Base-by-base conservation (phyloP, 1,140 invertebrate genomes). In the Brachionus plicatilis region DNA sequence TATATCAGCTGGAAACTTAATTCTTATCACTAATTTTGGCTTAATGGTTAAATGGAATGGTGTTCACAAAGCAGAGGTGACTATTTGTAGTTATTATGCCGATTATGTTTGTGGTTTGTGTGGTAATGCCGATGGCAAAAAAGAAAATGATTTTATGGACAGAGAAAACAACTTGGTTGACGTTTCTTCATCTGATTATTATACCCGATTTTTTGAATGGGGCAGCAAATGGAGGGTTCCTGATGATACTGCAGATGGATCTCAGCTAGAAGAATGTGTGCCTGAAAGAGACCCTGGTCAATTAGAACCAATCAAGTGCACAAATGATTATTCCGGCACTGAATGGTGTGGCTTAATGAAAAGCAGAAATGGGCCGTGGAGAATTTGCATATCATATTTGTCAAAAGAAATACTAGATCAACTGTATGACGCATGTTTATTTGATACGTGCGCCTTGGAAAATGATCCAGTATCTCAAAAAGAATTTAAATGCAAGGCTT, bases 21-120 rank as follows among this genome's bases (percentile, higher is more conserved):
- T 82, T 14, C 66, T 82, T 27, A 45, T 9, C 8, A 82, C 79
- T 41, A 24, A 41, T 43, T 82, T 82, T 27, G 79, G 79, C 41
- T n/a, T 82, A 17, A 82, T 37, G 33, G 14, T 82, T 45, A 68
- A 82, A 45, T 82, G 79, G 79, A 68, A 82, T 68, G 79, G 79
- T 8, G 29, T 45, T 45, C 79, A 82, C 20, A 60, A 68, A 41
- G 79, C 79, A 17, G 43, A 82, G 20, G 53, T 82, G 14, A 45
- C 24, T 9, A 8, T 82, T 27, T 82, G 79, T 47, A 37, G 60
- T 12, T 60, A 43, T 45, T 82, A 82, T 68, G 7, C 29, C 4
- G 45, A 82, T 14, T 45, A 82, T 60, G 33, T 82, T 14, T 82
- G 79, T 68, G 79, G 79, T 45, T 65, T 82, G 12, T 82, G 79